Evolutionary conservation across 2,888 invertebrate species (phyloP).

Genomic region (Drepana falcataria): DNA sequence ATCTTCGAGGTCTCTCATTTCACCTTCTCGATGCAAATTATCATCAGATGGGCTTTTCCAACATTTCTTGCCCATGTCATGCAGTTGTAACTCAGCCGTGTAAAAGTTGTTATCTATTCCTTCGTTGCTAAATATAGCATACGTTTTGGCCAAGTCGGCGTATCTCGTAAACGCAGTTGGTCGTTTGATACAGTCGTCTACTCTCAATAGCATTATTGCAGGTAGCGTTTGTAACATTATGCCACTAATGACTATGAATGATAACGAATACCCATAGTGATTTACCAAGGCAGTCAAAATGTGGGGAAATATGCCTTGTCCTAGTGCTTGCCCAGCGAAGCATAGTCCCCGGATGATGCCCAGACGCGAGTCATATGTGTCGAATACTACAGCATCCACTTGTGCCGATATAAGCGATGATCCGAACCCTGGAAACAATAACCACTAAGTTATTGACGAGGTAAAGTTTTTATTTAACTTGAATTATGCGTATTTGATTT

Average conservation of each 20-base stretch:
- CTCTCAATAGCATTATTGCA: conserved; percentile 55
- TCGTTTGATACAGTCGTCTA: conserved; percentile 41
- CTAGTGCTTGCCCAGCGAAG: conserved; percentile 66
- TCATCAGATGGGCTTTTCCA: conserved; percentile 74
- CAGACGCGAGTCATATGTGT: conserved; percentile 64
- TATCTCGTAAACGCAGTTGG: conserved; percentile 56
- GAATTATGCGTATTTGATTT: background rate
- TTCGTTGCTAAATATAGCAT: conserved; percentile 58
- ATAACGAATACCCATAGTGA: conserved; percentile 52
- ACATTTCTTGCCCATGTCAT: conserved; percentile 61
- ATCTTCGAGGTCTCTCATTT: conserved; percentile 22
- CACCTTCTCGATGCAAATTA: conserved; percentile 45
- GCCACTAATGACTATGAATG: conserved; percentile 56
- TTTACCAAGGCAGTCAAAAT: conserved; percentile 59
- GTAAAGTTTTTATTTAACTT: background rate
- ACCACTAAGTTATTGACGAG: background rate
- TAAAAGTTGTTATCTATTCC: conserved; percentile 39
- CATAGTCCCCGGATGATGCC: conserved; percentile 57
- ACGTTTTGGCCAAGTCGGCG: conserved; percentile 57
- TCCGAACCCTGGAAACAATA: conserved; percentile 57
- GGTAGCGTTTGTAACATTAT: conserved; percentile 66
- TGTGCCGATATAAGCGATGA: conserved; percentile 68
- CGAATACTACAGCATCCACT: conserved; percentile 68
- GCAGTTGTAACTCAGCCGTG: conserved; percentile 59
- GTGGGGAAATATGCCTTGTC: conserved; percentile 65